phyloP scores from a whole-genome alignment of 2,888 invertebrate genomes.

The Drosophila conformis region DNA sequence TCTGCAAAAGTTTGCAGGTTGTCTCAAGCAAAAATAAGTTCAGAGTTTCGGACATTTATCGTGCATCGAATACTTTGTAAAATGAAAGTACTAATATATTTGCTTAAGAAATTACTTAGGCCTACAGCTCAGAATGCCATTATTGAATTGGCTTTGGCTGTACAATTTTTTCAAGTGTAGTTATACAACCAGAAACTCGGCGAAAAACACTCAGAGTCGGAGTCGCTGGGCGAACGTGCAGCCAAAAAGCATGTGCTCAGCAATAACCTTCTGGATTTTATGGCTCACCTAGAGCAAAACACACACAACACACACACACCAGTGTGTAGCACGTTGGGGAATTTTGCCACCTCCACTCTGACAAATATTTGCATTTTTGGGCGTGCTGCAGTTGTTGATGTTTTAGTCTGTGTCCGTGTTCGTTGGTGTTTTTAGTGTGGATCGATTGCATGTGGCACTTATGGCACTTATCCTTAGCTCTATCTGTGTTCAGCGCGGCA shows the following conservation, averaged over 20 bases:
- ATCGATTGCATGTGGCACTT: slow-evolving; percentile 42
- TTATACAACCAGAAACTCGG: neutral
- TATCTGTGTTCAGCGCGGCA: neutral
- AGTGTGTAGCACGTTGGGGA: slow-evolving; percentile 31
- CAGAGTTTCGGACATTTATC: neutral
- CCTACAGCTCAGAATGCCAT: neutral
- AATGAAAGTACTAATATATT: no score
- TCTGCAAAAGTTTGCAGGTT: neutral
- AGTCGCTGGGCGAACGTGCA: neutral
- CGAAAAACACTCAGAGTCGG: neutral
- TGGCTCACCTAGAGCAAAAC: slow-evolving; percentile 2
- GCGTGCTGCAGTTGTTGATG: slow-evolving; percentile 18
- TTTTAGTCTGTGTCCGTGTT: neutral
- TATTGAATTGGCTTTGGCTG: neutral
- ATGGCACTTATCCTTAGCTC: slow-evolving; percentile 1
- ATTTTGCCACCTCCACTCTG: slow-evolving; percentile 12
- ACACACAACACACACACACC: neutral
- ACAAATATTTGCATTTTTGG: slow-evolving; percentile 42
- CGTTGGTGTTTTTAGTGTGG: slow-evolving; percentile 4
- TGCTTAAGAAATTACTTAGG: neutral
- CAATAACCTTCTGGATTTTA: slow-evolving; percentile 36
- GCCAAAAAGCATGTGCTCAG: slow-evolving; percentile 19
- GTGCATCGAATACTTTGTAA: neutral
- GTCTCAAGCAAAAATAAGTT: neutral
- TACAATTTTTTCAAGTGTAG: neutral